Conservation (phyloP, 2,797 vertebrate genomes). For the Sebastes trivittatus region DNA sequence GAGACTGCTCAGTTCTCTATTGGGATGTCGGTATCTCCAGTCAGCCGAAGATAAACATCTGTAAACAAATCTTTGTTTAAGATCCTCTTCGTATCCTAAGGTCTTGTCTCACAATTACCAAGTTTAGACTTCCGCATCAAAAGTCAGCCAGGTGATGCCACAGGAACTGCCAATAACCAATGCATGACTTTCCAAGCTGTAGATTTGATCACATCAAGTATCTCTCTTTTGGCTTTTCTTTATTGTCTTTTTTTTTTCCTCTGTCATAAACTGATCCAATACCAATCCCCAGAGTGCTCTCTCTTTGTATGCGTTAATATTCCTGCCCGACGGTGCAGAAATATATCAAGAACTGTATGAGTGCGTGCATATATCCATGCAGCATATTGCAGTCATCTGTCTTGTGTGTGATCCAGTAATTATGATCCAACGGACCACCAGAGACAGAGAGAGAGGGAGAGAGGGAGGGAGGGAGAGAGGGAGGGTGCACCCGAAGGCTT, state of each 20-base stretch:
- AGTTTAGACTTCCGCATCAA: background rate
- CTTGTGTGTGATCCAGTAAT: slow-evolving; percentile 25
- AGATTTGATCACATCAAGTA: background rate
- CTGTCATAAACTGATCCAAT: background rate
- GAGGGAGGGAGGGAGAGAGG: background rate
- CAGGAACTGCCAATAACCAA: background rate
- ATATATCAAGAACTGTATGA: background rate
- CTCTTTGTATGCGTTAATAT: background rate
- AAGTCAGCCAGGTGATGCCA: background rate
- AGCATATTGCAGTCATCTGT: slow-evolving; percentile 39
- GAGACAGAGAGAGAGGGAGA: background rate
- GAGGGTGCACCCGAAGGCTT: background rate
- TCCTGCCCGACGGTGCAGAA: background rate
- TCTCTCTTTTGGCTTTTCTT: background rate
- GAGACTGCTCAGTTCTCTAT: background rate
- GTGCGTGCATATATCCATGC: background rate
- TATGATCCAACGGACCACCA: slow-evolving; percentile 1
- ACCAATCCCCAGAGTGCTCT: background rate
- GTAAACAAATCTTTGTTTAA: background rate
- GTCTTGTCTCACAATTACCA: background rate
- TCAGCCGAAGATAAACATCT: background rate
- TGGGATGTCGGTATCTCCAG: background rate
- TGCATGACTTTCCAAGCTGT: background rate
- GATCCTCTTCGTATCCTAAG: background rate
- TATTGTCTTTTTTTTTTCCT: background rate